These are phyloP conservation scores for Micrasema longulum DNA, from an alignment of 1,140 invertebrate species.

Conservation along the genomic window DNA sequence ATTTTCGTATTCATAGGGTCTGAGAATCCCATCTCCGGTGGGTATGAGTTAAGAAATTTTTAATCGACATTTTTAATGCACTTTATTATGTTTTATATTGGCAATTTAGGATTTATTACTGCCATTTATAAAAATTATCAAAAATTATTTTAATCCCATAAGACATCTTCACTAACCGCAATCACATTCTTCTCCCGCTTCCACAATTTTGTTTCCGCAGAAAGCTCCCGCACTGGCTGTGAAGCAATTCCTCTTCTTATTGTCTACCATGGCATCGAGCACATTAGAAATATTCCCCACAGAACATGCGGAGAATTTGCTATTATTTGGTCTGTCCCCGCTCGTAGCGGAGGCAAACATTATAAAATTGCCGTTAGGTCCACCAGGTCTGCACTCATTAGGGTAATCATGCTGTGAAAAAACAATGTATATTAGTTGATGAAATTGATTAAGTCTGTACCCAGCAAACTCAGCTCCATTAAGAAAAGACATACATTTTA, in stretches of 20 bases:
- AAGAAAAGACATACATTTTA: no score
- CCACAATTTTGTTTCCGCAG: constrained; percentile 99
- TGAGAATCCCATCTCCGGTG: no score
- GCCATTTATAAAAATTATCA: no score
- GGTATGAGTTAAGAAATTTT: no score
- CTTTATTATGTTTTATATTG: no score
- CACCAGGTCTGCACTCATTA: constrained; percentile 89
- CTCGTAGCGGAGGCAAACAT: constrained; percentile 98
- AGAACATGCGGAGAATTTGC: constrained; percentile 93
- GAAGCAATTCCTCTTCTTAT: constrained; percentile 96
- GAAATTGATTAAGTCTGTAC: no score
- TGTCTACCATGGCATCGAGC: constrained; percentile 89
- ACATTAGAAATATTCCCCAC: constrained; percentile 96
- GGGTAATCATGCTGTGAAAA: constrained; percentile 96
- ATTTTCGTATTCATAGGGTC: no score
- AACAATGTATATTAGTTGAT: no score
- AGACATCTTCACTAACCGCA: constrained; percentile 79
- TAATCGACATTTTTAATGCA: no score
- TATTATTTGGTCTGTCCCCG: constrained; percentile 94
- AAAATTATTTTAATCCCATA: no score
- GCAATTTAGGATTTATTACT: no score
- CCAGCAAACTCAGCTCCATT: no score
- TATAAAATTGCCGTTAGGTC: constrained; percentile 92
- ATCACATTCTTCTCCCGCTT: constrained; percentile 97
- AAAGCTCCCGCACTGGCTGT: constrained; percentile 91